Conservation (phyloP, 2,888 invertebrate species). For the Meiosimyza decipiens region DNA sequence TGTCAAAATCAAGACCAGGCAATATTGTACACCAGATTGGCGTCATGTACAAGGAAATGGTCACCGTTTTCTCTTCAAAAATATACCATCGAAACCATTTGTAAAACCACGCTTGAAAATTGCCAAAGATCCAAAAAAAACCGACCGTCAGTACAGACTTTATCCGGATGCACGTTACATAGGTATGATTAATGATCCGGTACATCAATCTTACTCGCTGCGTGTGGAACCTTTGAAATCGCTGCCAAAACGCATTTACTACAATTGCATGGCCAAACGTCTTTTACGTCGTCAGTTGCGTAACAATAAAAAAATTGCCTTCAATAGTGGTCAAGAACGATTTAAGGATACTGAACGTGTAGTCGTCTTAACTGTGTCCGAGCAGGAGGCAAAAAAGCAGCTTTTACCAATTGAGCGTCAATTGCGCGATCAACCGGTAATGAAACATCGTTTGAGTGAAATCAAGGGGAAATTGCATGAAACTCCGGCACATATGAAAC, state of each 20-base stretch:
- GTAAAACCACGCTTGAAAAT: constrained; percentile 29
- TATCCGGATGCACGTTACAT: constrained; percentile 57
- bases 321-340: constrained; percentile 59
- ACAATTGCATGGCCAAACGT: constrained; percentile 54
- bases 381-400: constrained; percentile 49
- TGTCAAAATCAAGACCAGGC: constrained; percentile 42
- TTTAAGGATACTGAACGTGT: constrained; percentile 53
- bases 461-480: constrained; percentile 48
- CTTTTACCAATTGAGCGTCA: constrained; percentile 51
- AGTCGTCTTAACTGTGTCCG: constrained; percentile 47
- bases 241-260: constrained; percentile 43
- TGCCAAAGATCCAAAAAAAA: constrained; percentile 45
- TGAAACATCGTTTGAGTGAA: constrained; percentile 27
- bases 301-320: constrained; percentile 61
- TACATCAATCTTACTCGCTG: constrained; percentile 42
- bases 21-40: constrained; percentile 51
- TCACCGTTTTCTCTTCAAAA: constrained; percentile 50
- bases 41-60: constrained; percentile 57
- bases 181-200: constrained; percentile 54
- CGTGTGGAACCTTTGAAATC: constrained; percentile 39
- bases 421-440: constrained; percentile 50
- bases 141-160: constrained; percentile 43
- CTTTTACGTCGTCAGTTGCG: constrained; percentile 55
- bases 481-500: constrained; percentile 52
- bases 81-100: background rate